Conservation (phyloP, 2,888 invertebrate species). For the Cryptops parisi region DNA sequence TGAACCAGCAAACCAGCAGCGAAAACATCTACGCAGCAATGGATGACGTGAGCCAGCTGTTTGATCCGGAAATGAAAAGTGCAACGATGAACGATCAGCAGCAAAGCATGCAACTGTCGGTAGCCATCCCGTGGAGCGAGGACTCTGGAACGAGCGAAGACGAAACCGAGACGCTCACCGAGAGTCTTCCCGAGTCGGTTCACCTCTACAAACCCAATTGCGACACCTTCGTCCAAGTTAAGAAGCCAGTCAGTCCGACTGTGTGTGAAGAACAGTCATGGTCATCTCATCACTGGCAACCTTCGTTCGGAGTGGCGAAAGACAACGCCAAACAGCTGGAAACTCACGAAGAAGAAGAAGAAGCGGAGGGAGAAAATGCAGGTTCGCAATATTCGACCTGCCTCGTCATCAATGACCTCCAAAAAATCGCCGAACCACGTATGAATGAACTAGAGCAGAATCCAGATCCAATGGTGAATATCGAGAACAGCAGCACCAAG, state of each 20-base stretch:
- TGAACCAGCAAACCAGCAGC: neutral
- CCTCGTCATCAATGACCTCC: too few species aligned
- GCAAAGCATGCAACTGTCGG: neutral
- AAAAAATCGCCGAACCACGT: too few species aligned
- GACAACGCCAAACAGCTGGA: neutral
- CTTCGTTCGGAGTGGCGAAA: neutral
- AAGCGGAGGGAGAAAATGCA: neutral
- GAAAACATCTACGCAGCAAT: neutral
- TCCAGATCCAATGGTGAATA: too few species aligned
- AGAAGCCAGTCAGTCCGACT: neutral
- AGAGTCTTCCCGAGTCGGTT: neutral
- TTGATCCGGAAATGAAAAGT: neutral
- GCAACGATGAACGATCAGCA: neutral
- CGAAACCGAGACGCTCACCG: neutral
- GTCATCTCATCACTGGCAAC: slow-evolving; percentile 7
- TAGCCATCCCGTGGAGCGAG: neutral
- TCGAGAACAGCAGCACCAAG: too few species aligned
- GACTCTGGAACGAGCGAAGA: neutral
- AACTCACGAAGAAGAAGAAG: too few species aligned
- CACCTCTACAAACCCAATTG: neutral
- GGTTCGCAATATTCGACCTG: neutral
- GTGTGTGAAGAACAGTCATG: slow-evolving; percentile 8
- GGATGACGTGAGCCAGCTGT: neutral
- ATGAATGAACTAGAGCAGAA: too few species aligned
- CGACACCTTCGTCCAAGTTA: neutral